A percentile compares a stretch with the other conserved stretches of the same genome.
Conservation (phyloP, 2,888 invertebrate species). For the Macrophya alboannulata region DNA sequence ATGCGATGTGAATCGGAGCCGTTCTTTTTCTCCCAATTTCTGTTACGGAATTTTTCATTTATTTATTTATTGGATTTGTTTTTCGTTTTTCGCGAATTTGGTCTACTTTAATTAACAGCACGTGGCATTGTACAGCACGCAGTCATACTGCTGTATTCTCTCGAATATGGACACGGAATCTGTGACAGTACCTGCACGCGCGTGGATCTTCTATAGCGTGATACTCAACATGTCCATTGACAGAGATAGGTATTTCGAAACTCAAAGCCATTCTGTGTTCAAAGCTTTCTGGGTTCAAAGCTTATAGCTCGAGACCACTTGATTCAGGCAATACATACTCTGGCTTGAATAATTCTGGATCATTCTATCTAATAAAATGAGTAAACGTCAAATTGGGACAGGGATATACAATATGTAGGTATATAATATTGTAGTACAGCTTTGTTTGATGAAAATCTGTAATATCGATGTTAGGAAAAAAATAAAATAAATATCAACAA, state of each 20-base stretch:
- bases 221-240: conserved; percentile 12
- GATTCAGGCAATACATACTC: neutral
- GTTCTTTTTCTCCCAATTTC: neutral
- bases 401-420: neutral
- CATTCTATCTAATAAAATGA: neutral
- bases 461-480: conserved; percentile 3
- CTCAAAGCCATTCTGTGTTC: neutral
- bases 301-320: neutral
- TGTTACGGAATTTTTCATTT: neutral
- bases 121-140: neutral
- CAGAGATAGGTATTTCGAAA: neutral
- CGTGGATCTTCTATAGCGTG: neutral
- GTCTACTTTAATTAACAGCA: conserved; percentile 15
- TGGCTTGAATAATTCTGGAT: neutral
- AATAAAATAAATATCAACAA: neutral
- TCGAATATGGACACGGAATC: neutral
- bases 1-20: conserved; percentile 1
- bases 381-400: neutral
- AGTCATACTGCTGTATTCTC: neutral
- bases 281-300: neutral
- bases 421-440: neutral
- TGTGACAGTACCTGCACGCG: neutral
- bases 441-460: conserved; percentile 36
- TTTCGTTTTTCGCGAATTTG: neutral
- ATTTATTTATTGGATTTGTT: neutral